Evolutionary conservation across 2,797 vertebrate species (phyloP).

Genomic region (Trematomus bernacchii): DNA sequence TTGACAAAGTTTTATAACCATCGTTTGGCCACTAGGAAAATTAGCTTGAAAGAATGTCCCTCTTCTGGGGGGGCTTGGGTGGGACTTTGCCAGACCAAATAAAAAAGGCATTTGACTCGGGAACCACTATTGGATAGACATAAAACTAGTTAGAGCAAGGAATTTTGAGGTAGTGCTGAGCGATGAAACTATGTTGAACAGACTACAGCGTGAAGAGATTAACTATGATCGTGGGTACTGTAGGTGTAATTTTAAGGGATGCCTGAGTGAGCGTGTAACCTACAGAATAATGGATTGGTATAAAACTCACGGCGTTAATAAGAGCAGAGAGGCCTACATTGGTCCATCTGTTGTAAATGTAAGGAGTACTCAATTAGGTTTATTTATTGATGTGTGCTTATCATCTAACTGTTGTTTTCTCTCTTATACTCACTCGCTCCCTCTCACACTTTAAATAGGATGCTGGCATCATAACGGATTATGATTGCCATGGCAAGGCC

Average conservation of each 20-base stretch:
- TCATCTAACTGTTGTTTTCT: conserved; percentile 7
- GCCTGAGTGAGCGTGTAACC: neutral
- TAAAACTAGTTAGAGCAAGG: too few species aligned
- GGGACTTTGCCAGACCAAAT: neutral
- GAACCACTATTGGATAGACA: too few species aligned
- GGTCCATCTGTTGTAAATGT: neutral
- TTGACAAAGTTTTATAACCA: too few species aligned
- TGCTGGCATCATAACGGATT: conserved; percentile 10
- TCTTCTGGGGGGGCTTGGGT: too few species aligned
- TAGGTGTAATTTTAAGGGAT: neutral
- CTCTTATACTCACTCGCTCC: neutral
- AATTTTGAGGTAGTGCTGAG: too few species aligned
- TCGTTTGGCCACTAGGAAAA: too few species aligned
- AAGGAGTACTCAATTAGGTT: neutral
- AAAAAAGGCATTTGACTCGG: neutral
- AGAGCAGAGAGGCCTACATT: conserved; percentile 1
- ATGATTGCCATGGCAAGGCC: conserved; percentile 18
- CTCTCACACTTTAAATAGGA: conserved; percentile 14
- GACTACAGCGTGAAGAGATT: too few species aligned
- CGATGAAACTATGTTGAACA: too few species aligned
- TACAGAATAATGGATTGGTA: neutral
- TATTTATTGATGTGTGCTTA: conserved; percentile 8
- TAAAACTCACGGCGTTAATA: neutral
- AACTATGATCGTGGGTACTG: too few species aligned
- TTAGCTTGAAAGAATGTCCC: too few species aligned